Base-by-base conservation (phyloP, 2,797 vertebrate genomes). In the Sebastes kiyomatsui region DNA sequence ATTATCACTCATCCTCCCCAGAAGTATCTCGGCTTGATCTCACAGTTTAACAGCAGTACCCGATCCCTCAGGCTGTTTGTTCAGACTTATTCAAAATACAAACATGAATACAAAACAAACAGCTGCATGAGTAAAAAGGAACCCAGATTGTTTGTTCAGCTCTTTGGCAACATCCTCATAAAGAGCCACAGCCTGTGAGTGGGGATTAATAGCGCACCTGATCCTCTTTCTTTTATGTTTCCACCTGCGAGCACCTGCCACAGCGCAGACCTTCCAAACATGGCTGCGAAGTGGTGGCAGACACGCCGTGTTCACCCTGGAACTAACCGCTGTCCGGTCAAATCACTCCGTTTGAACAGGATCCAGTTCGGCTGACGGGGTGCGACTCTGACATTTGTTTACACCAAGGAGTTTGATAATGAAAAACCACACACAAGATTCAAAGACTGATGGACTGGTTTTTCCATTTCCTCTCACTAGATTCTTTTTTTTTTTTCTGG, bases 381-480 rank as follows among this genome's bases (percentile, higher is more conserved):
- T 54, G 30, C 62, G 2, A 16, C 62, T 61, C 35, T 22, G 67
- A 87, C 72, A 64, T 79, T 77, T 75, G 75, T 83, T 87, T 80
- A 79, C 80, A 64, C 56, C 33, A 6, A 11, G 64, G 76, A 49
- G 27, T 60, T 2, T 2, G 59, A 80, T 87, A 65, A 83, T 70
- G 42, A 83, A 64, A 72, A 83, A 61, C 2, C 27, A 52, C 66
- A 27, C 56, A 32, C 25, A 2, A 46, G 12, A 61, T 68, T 6
- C 54, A 62, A 46, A 82, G 70, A 11, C 25, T 35, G 30, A 72
- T 49, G 3, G 81, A 66, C 58, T 58, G 78, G 11, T 84, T 87
- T 87, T 84, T 78, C 84, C 70, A 88, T 86, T 90, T 90, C 81
- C 83, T 87, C 59, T 72, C 30, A 59, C 25, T 4, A 73, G 74